These are phyloP conservation scores for Drosophila nr. medialis DNA, from an alignment of 2,888 invertebrate species.

Conservation along the genomic window DNA sequence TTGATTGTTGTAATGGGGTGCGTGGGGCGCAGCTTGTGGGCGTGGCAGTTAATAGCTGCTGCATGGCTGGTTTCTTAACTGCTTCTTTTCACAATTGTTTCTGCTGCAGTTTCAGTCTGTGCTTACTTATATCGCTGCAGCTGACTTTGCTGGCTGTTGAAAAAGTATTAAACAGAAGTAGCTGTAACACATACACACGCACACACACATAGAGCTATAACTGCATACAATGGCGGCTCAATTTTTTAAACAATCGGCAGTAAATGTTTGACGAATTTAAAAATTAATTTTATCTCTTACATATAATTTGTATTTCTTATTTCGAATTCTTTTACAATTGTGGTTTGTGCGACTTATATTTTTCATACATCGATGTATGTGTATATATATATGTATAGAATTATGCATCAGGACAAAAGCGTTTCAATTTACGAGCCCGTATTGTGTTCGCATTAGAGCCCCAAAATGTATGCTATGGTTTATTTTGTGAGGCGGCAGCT, in stretches of 20 bases:
- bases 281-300: not conserved
- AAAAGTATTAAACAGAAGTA: constrained; percentile 27
- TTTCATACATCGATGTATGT: not conserved
- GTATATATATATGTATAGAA: too few species aligned
- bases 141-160: constrained; percentile 34
- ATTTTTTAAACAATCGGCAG: not conserved
- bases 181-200: constrained; percentile 7
- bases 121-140: not conserved
- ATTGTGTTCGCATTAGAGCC: constrained; percentile 16
- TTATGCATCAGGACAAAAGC: too few species aligned
- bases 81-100: constrained; percentile 6
- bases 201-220: constrained; percentile 3
- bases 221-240: not conserved
- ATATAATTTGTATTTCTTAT: not conserved
- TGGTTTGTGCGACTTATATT: not conserved
- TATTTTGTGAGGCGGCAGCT: constrained; percentile 43
- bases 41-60: constrained; percentile 18
- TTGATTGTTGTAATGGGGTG: not conserved
- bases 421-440: not conserved
- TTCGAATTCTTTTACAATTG: not conserved
- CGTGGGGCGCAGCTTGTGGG: not conserved
- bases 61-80: not conserved
- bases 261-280: not conserved
- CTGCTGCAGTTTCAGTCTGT: constrained; percentile 3
- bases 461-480: constrained; percentile 60